Evolutionary conservation across 2,113 vertebrate genomes (phyloP), one percentile per base, ranked within the genome.

Genomic region (Sylvilagus bachmani): DNA sequence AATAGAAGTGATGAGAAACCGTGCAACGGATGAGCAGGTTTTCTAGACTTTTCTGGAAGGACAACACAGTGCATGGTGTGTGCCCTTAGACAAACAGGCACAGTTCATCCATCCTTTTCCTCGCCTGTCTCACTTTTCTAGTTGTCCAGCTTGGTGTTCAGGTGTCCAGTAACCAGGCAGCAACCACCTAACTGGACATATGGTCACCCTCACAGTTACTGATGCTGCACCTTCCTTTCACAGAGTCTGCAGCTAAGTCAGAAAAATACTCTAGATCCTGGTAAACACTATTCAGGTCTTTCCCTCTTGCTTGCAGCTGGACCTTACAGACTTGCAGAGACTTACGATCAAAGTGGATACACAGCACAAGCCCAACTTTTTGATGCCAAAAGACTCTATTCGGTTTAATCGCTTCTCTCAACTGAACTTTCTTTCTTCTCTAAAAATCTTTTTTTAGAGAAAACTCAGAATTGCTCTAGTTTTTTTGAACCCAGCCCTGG

Each of bases 301-400:
- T 80, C 75, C 91, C 77, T 17, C 10, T 44, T 88, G 83, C 75
- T 14, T 92, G 64, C 44, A 6, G 44, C 44, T 6, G 31, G 12
- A 73, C 69, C 29, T 82, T 80, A 85, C 36, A 85, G 79, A 77
- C 55, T 61, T 95, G 22, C 19, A 74, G 77, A 88, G 31, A 69
- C 81, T 90, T 49, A 75, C 31, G 44, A 71, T 85, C 84, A 91
- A 89, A 81, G 71, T 31, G 9, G 85, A 66, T 22, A 14, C 6
- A 83, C 24, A 86, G 13, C 61, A 53, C 69, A 93, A 97, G 90
- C 5, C 89, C 74, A 85, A 93, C 21, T 44, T 75, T 96, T 91
- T 67, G 89, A 90, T 69, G 75, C 92, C 97, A 96, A 97, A 84
- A 38, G 17, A 83, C 38, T 94, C 38, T 86, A 85, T 85, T 69